Base-by-base conservation (phyloP, 2,113 vertebrate species). In the Oncorhynchus mykiss region DNA sequence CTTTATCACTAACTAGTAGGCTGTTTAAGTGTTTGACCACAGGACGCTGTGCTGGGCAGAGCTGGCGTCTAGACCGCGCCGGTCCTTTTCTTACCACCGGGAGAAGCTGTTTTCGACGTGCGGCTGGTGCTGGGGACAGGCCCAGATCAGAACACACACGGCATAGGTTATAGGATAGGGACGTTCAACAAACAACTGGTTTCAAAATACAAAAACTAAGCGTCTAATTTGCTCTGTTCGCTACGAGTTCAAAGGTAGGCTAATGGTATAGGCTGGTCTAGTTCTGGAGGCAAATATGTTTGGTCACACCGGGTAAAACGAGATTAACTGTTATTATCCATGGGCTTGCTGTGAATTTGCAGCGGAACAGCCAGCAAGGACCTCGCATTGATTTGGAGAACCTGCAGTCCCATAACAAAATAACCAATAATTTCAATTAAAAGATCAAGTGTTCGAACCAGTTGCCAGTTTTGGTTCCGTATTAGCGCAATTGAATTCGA, bases 11-110 rank as follows among this genome's bases (percentile, higher is more conserved):
- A 84, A 48, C 76, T 31, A 24, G 59, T 54, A 54, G 51, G 16
- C 51, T 73, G 78, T 20, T 25, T 7, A 72, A 71, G 77, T 70
- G 85, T 68, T 14, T 84, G 77, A 89, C 86, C 83, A 79, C 87
- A 86, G 85, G 84, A 89, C 87, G 80, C 86, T 83, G 83, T 4
- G 85, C 80, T 72, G 78, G 71, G 75, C 80, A 66, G 83, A 78
- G 86, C 81, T 68, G 73, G 51, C 1, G 89, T 89, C 87, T 88
- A 27, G 84, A 87, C 85, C 86, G 81, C 86, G 83, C 77, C 80
- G 80, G 70, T 79, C 59, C 60, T 29, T 25, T 78, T n/a, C 69
- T 70, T 76, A 81, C 83, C 80, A 75, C 83, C 1, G 70, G 3
- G 25, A 29, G 27, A 67, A 67, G 29, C 31, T 51, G 34, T 45